A percentile compares a stretch with the other conserved stretches of the same genome.
phyloP scores from a whole-genome alignment of 1,140 invertebrate species.

The Drosophila fuyamai region DNA sequence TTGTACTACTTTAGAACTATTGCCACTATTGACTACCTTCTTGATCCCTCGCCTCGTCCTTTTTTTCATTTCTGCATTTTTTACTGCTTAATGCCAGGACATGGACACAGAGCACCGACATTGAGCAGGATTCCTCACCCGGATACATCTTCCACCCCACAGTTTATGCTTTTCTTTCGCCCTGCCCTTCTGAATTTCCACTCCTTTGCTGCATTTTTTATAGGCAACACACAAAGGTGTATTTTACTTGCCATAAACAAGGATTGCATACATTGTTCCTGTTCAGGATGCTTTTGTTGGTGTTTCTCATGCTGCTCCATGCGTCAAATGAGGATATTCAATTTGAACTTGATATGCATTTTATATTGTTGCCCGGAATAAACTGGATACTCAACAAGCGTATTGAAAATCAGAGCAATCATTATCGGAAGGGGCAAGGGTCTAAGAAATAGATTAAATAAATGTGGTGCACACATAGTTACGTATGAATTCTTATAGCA shows the following conservation, averaged over 20 bases:
- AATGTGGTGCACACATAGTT: neutral
- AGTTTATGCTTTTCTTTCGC: slow-evolving; percentile 25
- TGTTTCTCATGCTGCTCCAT: slow-evolving; percentile 24
- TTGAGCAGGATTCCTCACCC: slow-evolving; percentile 3
- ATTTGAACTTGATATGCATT: slow-evolving; percentile 70
- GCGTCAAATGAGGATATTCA: slow-evolving; percentile 73
- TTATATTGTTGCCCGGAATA: slow-evolving; percentile 32
- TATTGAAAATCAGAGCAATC: slow-evolving; percentile 62
- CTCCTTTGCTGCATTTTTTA: slow-evolving; percentile 53
- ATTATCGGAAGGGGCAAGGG: neutral
- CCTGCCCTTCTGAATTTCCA: slow-evolving; percentile 6
- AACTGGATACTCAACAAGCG: slow-evolving; percentile 25
- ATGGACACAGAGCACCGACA: slow-evolving; percentile 16
- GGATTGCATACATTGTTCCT: slow-evolving; percentile 64
- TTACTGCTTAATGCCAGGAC: slow-evolving; percentile 63
- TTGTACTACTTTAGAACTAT: slow-evolving; percentile 54
- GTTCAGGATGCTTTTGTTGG: slow-evolving; percentile 18
- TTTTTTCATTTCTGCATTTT: slow-evolving; percentile 53
- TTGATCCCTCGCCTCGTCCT: neutral
- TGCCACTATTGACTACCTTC: slow-evolving; percentile 49
- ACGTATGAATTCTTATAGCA: too few species aligned
- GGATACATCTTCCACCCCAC: slow-evolving; percentile 18
- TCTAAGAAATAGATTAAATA: slow-evolving; percentile 6
- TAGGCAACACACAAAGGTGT: slow-evolving; percentile 59
- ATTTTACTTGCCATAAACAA: slow-evolving; percentile 59